Percentiles rank a stretch among this genome's conserved stretches.
Conservation (phyloP, 2,888 invertebrate species). For the Cybosia mesomella region DNA sequence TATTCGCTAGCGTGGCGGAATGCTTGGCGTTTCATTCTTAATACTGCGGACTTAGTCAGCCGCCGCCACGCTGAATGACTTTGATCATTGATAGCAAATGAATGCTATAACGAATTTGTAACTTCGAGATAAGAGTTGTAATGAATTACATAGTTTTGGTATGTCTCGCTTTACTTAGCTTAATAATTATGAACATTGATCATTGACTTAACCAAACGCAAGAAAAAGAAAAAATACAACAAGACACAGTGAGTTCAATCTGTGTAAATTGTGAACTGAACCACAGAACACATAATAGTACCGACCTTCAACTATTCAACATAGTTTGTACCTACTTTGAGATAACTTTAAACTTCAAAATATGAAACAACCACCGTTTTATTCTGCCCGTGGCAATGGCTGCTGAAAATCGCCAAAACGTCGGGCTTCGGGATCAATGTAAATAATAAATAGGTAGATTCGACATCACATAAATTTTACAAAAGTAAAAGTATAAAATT, state of each 20-base stretch:
- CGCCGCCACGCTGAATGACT: conserved; percentile 32
- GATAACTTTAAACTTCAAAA: no score
- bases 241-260: not conserved
- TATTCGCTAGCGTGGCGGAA: conserved; percentile 46
- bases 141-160: no score
- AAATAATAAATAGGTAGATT: no score
- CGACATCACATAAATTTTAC: not conserved
- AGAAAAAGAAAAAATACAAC: not conserved
- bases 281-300: no score
- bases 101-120: conserved; percentile 21
- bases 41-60: conserved; percentile 33
- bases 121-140: not conserved
- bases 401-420: no score
- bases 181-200: no score
- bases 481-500: conserved; percentile 13
- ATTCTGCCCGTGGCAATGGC: no score
- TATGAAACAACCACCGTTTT: no score
- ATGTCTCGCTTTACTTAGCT: no score
- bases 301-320: not conserved
- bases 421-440: no score
- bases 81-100: conserved; percentile 40
- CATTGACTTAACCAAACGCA: not conserved
- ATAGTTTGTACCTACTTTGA: no score
- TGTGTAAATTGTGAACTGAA: no score
- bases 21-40: conserved; percentile 27